These are phyloP conservation scores for Osmerus eperlanus DNA, from an alignment of 2,113 vertebrate genomes.

Conservation along the genomic window DNA sequence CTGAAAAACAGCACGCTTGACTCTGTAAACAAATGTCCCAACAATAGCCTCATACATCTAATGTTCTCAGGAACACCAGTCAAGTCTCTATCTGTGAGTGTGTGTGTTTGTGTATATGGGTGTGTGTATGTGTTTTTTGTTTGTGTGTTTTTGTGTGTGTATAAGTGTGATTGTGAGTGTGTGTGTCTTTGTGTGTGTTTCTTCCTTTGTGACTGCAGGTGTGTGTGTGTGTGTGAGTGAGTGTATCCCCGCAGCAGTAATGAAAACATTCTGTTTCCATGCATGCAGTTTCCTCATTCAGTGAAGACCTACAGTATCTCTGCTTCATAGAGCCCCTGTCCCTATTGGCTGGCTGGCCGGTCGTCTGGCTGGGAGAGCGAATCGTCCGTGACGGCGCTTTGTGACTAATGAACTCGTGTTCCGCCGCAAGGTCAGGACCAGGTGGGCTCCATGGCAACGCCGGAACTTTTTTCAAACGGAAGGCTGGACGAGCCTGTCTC, in stretches of 20 bases:
- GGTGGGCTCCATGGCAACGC: constrained; percentile 56
- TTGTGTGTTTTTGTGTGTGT: no score
- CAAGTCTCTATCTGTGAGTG: background rate
- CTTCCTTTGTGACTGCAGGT: background rate
- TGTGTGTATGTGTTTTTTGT: background rate
- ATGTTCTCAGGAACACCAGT: constrained; percentile 23
- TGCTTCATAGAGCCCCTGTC: constrained; percentile 12
- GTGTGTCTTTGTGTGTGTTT: constrained; percentile 3
- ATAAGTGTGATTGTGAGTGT: no score
- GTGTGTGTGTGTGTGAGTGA: constrained; percentile 11
- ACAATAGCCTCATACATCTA: constrained; percentile 29
- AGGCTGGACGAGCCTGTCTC: constrained; percentile 20
- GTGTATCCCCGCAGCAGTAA: constrained; percentile 21
- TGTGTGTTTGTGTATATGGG: background rate
- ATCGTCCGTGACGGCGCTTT: constrained; percentile 39
- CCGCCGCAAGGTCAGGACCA: constrained; percentile 57
- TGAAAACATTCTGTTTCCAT: constrained; percentile 45
- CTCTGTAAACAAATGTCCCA: constrained; percentile 45
- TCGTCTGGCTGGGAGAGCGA: constrained; percentile 17
- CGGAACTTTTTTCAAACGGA: constrained; percentile 42
- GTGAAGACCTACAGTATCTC: constrained; percentile 23
- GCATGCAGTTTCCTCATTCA: constrained; percentile 29
- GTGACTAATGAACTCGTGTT: constrained; percentile 59
- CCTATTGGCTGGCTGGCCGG: constrained; percentile 15
- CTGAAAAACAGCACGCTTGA: constrained; percentile 9